Evolutionary conservation across 2,888 invertebrate genomes (phyloP), one percentile per base, ranked within the genome.

Genomic region (Drosophila recens): DNA sequence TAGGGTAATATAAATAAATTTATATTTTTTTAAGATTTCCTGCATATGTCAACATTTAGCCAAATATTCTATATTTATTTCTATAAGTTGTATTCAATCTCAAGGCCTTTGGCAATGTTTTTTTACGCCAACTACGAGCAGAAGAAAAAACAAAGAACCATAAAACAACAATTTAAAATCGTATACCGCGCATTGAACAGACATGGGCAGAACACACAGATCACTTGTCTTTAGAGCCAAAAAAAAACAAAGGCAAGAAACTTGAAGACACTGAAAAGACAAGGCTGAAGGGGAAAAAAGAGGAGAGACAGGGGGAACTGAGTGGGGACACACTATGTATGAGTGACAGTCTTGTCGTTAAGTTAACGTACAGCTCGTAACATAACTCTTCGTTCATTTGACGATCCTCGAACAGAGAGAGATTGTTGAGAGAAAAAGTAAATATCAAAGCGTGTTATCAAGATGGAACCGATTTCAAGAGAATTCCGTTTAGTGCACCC

Each of bases 391-490:
- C 15, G 30, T 36, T 36, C 30, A 49, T 40, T 52, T 66, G 48
- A 59, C 51, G 68, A 73, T 66, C 62, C 63, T 43, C 45, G 45
- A 43, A n/a, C 13, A 56, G 23, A 53, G 1, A 38, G 27, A 52
- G 45, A 49, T 54, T 33, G 30, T 1, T 9, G 15, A 46, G 13
- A 40, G 40, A 58, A 36, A 65, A 42, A 58, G 53, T 61, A 75
- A 66, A 72, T 61, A 63, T 56, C 66, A 73, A 72, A 66, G 63
- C 59, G 69, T 72, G 75, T 64, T 78, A 82, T 85, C 89, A 87
- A 89, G 89, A 89, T 89, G 69, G 56, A 72, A 67, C 59, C 67
- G 82, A 89, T 85, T 84, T 86, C 85, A 71, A 75, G 40, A 48
- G 89, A 89, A 86, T 78, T 80, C 54, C 67, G 71, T 79, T 82